phyloP scores from a whole-genome alignment of 30 jellyfish, hydroid and myxozoan species.

The Aurelia aurita region DNA sequence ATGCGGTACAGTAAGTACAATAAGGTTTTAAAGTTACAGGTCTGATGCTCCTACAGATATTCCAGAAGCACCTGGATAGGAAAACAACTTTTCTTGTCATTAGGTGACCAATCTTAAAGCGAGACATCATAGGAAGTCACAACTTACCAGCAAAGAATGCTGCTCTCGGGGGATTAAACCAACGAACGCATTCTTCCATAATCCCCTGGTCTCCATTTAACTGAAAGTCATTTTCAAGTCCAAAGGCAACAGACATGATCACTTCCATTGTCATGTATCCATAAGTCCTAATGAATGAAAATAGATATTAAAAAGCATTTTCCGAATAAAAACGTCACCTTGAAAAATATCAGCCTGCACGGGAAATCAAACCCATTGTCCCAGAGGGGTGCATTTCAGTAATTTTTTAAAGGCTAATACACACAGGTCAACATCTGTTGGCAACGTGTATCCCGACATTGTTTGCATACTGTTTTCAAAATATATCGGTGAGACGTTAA shows the following conservation, averaged over 20 bases:
- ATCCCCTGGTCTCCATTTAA: constrained; percentile 11
- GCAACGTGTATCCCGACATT: too few relatives aligned
- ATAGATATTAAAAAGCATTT: background rate
- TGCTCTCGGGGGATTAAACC: background rate
- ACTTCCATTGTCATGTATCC: constrained; percentile 61
- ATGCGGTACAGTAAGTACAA: too few relatives aligned
- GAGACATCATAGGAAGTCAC: background rate
- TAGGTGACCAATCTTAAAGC: background rate
- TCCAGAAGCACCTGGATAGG: too few relatives aligned
- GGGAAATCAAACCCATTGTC: background rate
- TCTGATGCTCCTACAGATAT: too few relatives aligned
- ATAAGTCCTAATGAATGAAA: constrained; percentile 6
- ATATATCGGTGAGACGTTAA: too few relatives aligned
- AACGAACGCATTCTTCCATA: background rate
- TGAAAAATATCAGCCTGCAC: background rate
- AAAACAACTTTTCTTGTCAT: too few relatives aligned
- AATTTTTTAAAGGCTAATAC: too few relatives aligned
- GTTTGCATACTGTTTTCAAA: too few relatives aligned
- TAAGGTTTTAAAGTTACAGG: too few relatives aligned
- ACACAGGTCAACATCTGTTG: too few relatives aligned
- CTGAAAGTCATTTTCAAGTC: constrained; percentile 40
- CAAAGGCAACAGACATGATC: constrained; percentile 64
- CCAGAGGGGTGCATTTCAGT: too few relatives aligned
- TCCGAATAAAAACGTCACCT: background rate
- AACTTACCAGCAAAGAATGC: constrained; percentile 25